A percentile compares a stretch with the other conserved stretches of the same genome.
These are phyloP conservation scores for Chunga burmeisteri DNA, from an alignment of 2,113 vertebrate genomes.

Conservation along the genomic window DNA sequence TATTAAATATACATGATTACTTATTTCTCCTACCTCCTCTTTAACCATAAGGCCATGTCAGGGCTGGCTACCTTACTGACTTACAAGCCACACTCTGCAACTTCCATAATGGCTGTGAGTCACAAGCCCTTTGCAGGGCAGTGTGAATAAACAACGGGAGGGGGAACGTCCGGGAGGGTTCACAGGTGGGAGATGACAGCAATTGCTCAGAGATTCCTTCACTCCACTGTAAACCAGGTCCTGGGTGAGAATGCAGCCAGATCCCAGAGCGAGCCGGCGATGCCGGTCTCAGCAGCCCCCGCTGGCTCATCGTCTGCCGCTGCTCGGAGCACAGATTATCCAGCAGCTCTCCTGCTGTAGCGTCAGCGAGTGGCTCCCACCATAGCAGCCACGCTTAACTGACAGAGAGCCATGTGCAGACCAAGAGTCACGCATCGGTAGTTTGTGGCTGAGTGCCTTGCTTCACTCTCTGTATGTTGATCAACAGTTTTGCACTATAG, in stretches of 20 bases:
- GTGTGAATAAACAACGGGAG: neutral
- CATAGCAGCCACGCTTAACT: neutral
- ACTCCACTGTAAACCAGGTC: neutral
- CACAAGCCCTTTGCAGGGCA: neutral
- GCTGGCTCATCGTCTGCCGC: neutral
- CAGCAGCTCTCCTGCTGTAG: neutral
- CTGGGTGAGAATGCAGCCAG: neutral
- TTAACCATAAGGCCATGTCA: neutral
- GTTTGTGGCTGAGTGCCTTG: neutral
- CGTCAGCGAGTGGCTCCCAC: neutral
- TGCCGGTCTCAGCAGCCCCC: neutral
- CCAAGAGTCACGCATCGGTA: accelerated
- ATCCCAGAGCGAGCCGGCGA: accelerated
- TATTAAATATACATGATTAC: slow-evolving; percentile 39
- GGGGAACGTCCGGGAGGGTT: neutral
- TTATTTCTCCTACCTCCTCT: neutral
- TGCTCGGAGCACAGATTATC: neutral
- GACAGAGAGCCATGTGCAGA: neutral
- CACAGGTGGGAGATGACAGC: neutral
- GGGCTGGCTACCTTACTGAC: neutral
- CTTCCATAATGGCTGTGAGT: neutral
- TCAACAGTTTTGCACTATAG: neutral
- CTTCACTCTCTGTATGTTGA: neutral
- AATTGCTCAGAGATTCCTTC: neutral
- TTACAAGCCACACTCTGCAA: neutral